Base-by-base conservation (phyloP, 2,797 vertebrate species). In the Tokudaia muenninki region DNA sequence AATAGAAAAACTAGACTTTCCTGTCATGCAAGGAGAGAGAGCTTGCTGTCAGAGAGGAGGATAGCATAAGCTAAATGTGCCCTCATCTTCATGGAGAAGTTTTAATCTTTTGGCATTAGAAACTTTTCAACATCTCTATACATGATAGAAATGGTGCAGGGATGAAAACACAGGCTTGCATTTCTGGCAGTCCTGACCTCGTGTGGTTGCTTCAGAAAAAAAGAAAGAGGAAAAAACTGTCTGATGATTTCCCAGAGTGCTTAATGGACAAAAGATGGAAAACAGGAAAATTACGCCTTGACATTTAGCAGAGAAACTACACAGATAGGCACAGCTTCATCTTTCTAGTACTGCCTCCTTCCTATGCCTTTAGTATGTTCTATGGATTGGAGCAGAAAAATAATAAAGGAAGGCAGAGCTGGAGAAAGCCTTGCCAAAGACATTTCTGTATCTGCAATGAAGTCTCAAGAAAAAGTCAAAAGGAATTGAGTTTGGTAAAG, bases 401-500 rank as follows among this genome's bases (percentile, higher is more conserved):
- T 17, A 41, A 34, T 34, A 44, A 67, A 87, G 84, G 47, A 92
- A 94, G 57, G 21, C 59, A 94, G 41, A 81, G 37, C 92, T 50
- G 57, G 80, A 94, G 87, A 96, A 96, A 87, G 50, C 24, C 90
- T 96, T 93, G 65, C 41, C 86, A 97, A 87, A 74, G 90, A 96
- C 16, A 94, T 95, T 78, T 92, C 52, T 52, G 22, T 90, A 78
- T 93, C 78, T 92, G 24, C 55, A 72, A 61, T 67, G 50, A 84
- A 90, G 90, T 91, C 50, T 91, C 67, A 95, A 97, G 88, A 97
- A 97, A 95, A 50, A 97, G 16, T 92, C 50, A 83, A 96, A 95
- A 94, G 92, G 82, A 94, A 95, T 97, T 95, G 95, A 94, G 96
- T 95, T 92, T 95, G 41, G 75, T 94, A 81, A 96, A 94, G 63